Evolutionary conservation across 92 coral and sea anemone genomes (phyloP), one percentile per base, ranked within the genome.

Genomic region (Palythoa heliodiscus): DNA sequence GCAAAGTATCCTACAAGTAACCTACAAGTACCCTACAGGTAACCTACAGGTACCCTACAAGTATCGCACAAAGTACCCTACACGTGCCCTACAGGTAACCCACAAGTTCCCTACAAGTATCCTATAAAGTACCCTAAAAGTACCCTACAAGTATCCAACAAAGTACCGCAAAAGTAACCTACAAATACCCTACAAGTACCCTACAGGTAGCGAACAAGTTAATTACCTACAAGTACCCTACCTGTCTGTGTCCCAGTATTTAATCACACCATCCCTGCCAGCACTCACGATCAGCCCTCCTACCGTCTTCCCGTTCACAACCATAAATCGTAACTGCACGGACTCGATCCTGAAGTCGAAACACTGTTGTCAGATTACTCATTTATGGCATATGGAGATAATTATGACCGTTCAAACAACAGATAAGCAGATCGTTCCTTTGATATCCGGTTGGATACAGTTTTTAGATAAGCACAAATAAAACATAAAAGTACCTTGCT

Each of bases 211-310:
- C 43, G 73, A 3, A 8, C 15, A 17, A 0, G 0, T 3, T 10
- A 60, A 29, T 38, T 6, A n/a, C 2, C 0, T 67, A 40, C 8
- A 16, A 24, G 64, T 12, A 1, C 82, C 91, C 91, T 84, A 96
- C 99, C 89, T 87, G 75, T 93, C 95, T 43, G 94, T 92, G 82
- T 96, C 98, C 99, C 99, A 96, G 92, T 94, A 96, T 57, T 96
- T 96, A 39, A 94, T 87, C 87, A 90, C 75, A 23, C 98, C 91
- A 86, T 96, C 99, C 88, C 93, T 96, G n/a, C 99, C 99, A 43
- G 98, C 89, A 76, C 98, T 96, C 70, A 94, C 95, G 29, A 96
- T 90, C 15, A 96, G 75, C 0, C 99, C 99, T 0, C 95, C 89
- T 83, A 93, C 93, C 86, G 93, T 91, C 76, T 87, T 91, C 7